A percentile compares a stretch with the other conserved stretches of the same genome.
These are phyloP conservation scores for Seladonia tumulorum DNA, from an alignment of 2,888 invertebrate genomes.

Conservation along the genomic window DNA sequence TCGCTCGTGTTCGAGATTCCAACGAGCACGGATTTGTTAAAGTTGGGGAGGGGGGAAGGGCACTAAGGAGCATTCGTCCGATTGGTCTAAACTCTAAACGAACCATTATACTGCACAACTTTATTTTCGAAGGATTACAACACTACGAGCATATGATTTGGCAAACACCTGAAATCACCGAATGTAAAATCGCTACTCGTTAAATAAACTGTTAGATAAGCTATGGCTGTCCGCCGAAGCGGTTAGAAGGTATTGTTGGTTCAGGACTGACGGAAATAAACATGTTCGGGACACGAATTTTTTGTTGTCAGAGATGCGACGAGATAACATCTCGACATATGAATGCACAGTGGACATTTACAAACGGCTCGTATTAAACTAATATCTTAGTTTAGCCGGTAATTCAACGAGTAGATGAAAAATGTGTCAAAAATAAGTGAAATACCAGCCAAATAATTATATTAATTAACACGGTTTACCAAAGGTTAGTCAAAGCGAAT, in stretches of 20 bases:
- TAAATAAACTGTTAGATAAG: conserved; percentile 73
- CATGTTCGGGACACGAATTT: conserved; percentile 31
- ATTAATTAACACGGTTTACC: not conserved
- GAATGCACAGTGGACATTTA: not conserved
- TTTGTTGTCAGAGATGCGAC: conserved; percentile 18
- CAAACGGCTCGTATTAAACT: not conserved
- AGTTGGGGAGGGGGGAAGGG: no score
- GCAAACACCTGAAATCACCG: conserved; percentile 40
- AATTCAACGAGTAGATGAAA: not conserved
- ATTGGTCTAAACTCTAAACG: no score
- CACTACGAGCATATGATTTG: conserved; percentile 27
- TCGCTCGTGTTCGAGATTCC: no score
- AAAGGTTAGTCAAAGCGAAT: not conserved
- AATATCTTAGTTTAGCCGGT: not conserved
- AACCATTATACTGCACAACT: no score
- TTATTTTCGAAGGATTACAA: not conserved
- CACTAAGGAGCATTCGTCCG: no score
- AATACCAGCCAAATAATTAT: not conserved
- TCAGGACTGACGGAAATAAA: conserved; percentile 68
- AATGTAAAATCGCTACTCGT: conserved; percentile 66
- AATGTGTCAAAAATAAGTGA: not conserved
- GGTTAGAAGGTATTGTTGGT: conserved; percentile 68
- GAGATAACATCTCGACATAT: conserved; percentile 30
- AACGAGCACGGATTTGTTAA: no score
- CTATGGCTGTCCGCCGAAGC: conserved; percentile 51